phyloP scores from a whole-genome alignment of 2,888 invertebrate species.

The Cosmopolites sordidus region DNA sequence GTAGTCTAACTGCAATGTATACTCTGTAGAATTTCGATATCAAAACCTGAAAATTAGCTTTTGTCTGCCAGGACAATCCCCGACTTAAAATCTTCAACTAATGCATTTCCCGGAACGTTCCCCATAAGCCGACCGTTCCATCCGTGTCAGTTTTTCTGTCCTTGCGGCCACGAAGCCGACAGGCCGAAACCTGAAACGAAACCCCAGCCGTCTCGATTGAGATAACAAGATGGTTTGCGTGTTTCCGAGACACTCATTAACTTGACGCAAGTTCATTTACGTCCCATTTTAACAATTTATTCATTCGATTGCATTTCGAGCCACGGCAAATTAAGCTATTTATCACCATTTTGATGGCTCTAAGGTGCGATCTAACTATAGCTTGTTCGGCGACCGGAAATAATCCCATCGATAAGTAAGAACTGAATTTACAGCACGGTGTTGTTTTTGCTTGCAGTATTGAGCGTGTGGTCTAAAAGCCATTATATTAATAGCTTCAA shows the following conservation, averaged over 20 bases:
- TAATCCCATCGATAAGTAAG: slow-evolving; percentile 8
- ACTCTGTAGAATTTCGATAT: no score
- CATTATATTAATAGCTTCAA: no score
- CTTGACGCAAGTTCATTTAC: slow-evolving; percentile 33
- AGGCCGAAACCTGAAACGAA: slow-evolving; percentile 5
- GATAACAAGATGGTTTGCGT: slow-evolving; percentile 35
- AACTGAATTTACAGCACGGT: neutral
- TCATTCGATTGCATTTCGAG: slow-evolving; percentile 24
- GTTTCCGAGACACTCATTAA: slow-evolving; percentile 35
- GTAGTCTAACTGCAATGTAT: no score
- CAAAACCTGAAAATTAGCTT: no score
- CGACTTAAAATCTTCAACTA: no score
- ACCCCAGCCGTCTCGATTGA: slow-evolving; percentile 20
- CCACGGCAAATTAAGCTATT: slow-evolving; percentile 24
- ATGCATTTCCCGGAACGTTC: no score
- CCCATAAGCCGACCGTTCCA: no score
- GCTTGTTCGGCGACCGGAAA: slow-evolving; percentile 15
- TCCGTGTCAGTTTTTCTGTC: no score
- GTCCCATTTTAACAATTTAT: slow-evolving; percentile 28
- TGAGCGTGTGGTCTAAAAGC: no score
- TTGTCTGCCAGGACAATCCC: no score
- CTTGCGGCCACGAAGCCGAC: neutral
- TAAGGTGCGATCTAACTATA: slow-evolving; percentile 22
- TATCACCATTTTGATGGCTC: slow-evolving; percentile 24
- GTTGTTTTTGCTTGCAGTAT: neutral